Evolutionary conservation across 2,797 vertebrate species (phyloP).

Genomic region (Taenioides sp.): DNA sequence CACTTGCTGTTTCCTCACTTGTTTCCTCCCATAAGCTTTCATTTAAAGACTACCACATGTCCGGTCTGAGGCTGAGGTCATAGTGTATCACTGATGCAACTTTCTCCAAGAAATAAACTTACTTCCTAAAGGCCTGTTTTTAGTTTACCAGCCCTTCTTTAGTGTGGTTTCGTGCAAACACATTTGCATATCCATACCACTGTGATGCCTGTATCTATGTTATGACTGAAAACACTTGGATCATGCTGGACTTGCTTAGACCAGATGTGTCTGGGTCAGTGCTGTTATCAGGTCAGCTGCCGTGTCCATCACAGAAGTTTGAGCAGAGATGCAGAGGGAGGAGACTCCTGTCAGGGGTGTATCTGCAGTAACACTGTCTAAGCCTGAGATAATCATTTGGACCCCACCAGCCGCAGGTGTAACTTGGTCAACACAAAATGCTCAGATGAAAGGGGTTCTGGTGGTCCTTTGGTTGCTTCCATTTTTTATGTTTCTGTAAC

Average conservation of each 20-base stretch:
- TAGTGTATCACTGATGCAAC: not conserved
- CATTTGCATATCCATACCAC: not conserved
- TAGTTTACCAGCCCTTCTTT: not conserved
- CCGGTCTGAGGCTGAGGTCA: slow-evolving; percentile 5
- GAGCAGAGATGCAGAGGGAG: slow-evolving; percentile 49
- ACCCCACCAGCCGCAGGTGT: not conserved
- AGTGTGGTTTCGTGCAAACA: not conserved
- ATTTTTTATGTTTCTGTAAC: not conserved
- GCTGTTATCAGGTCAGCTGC: slow-evolving; percentile 27
- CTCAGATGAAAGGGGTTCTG: not conserved
- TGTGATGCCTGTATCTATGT: not conserved
- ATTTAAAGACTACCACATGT: not conserved
- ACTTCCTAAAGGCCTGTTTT: not conserved
- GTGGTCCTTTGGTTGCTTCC: not conserved
- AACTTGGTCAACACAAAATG: not conserved
- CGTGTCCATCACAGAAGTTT: slow-evolving; percentile 6
- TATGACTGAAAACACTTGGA: not conserved
- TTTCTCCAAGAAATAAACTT: not conserved
- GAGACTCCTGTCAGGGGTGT: slow-evolving; percentile 52
- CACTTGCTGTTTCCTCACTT: not conserved
- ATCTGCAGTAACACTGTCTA: slow-evolving; percentile 43
- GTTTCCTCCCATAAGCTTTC: not conserved
- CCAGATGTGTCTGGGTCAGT: slow-evolving; percentile 15
- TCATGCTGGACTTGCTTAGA: not conserved
- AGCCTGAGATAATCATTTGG: slow-evolving; percentile 51